Conservation (phyloP, 1,140 invertebrate genomes). For the Heliconius nattereri region DNA sequence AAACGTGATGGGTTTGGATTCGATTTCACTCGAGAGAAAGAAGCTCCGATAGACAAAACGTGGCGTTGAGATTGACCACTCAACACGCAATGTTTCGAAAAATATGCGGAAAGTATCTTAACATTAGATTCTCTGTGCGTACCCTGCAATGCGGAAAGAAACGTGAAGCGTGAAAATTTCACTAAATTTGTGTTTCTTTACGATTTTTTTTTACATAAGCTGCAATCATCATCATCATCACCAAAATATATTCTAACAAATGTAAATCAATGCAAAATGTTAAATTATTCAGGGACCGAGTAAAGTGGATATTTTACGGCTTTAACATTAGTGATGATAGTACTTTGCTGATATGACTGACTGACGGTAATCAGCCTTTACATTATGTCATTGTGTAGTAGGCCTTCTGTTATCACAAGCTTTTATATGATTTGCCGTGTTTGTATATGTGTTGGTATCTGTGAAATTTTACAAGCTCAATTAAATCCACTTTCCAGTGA, state of each 20-base stretch:
- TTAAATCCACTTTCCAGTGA: no score
- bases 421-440: no score
- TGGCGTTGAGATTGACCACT: no score
- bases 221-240: conserved; percentile 1
- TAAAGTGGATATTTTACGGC: not conserved
- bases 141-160: not conserved
- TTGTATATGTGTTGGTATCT: no score
- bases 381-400: not conserved
- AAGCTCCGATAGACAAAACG: no score
- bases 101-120: not conserved
- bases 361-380: not conserved
- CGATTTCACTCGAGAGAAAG: no score
- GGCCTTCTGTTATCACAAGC: no score
- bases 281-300: not conserved
- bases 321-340: not conserved
- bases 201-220: not conserved
- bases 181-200: no score
- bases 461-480: no score
- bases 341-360: not conserved
- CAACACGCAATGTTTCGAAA: no score
- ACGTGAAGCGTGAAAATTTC: no score
- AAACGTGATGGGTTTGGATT: no score
- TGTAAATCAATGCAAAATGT: conserved; percentile 2
- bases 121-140: not conserved
- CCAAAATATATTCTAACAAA: not conserved